Conservation (phyloP, 2,113 vertebrate genomes). For the Scortum barcoo region DNA sequence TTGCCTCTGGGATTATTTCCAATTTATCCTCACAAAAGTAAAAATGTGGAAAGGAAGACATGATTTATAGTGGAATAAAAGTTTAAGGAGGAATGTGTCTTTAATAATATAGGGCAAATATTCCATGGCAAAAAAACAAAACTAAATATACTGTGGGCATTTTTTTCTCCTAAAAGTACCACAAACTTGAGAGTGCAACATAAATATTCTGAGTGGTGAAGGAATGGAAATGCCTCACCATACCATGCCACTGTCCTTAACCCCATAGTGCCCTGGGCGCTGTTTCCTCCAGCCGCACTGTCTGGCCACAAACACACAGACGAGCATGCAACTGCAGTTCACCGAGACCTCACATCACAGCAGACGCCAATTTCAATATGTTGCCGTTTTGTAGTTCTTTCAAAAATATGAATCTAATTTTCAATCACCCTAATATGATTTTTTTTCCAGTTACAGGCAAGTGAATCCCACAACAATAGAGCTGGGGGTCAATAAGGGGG, state of each 20-base stretch:
- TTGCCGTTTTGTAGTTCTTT: constrained; percentile 27
- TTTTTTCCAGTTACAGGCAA: constrained; percentile 29
- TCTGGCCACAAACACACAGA: constrained; percentile 63
- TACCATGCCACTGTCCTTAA: constrained; percentile 17
- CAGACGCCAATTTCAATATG: constrained; percentile 35
- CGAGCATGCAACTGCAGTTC: constrained; percentile 50
- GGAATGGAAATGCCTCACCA: constrained; percentile 13
- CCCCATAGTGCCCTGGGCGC: constrained; percentile 20
- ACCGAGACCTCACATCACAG: constrained; percentile 38
- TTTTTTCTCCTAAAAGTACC: constrained; percentile 11
- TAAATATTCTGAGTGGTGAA: constrained; percentile 39
- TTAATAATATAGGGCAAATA: constrained; percentile 44
- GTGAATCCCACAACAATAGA: constrained; percentile 47
- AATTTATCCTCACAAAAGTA: constrained; percentile 45
- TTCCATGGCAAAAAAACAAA: constrained; percentile 11
- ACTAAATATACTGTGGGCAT: constrained; percentile 21
- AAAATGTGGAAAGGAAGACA: constrained; percentile 47
- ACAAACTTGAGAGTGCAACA: constrained; percentile 47
- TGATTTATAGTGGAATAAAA: constrained; percentile 40
- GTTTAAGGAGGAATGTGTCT: constrained; percentile 37
- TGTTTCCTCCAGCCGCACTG: constrained; percentile 50
- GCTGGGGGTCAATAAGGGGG: constrained; percentile 20
- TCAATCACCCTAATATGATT: constrained; percentile 8
- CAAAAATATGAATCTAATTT: constrained; percentile 46
- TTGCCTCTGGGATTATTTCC: constrained; percentile 46